Percentiles rank a stretch among this genome's conserved stretches.
Evolutionary conservation across 2,113 vertebrate species (phyloP).

Genomic region (Pseudonaja textilis): DNA sequence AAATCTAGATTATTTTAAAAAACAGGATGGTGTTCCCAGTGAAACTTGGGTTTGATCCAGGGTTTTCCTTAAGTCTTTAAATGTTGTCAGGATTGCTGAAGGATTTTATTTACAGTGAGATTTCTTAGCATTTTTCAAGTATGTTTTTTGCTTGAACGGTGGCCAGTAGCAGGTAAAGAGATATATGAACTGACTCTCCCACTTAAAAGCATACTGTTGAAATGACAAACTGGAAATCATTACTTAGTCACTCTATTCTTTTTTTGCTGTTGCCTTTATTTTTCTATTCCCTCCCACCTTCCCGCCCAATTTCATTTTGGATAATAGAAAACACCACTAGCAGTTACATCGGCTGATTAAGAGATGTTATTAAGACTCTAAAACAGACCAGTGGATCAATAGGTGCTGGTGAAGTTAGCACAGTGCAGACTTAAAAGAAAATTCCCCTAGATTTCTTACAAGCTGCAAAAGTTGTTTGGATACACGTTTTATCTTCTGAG

Average conservation of each 20-base stretch:
- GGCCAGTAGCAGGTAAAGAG: background rate
- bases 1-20: background rate
- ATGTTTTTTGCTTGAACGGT: background rate
- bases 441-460: background rate
- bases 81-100: background rate
- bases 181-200: background rate
- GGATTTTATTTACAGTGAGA: background rate
- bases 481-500: background rate
- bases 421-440: background rate
- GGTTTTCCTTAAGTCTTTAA: background rate
- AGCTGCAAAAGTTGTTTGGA: background rate
- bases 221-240: background rate
- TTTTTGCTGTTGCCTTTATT: background rate
- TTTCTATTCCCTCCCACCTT: background rate
- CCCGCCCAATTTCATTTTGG: background rate
- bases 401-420: background rate
- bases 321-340: background rate
- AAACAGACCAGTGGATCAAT: background rate
- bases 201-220: background rate
- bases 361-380: background rate
- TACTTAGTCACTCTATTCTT: background rate
- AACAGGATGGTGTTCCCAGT: background rate
- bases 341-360: background rate
- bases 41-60: background rate
- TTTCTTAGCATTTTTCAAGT: background rate